Base-by-base conservation (phyloP, 1,140 invertebrate species). In the Papilio glaucus region DNA sequence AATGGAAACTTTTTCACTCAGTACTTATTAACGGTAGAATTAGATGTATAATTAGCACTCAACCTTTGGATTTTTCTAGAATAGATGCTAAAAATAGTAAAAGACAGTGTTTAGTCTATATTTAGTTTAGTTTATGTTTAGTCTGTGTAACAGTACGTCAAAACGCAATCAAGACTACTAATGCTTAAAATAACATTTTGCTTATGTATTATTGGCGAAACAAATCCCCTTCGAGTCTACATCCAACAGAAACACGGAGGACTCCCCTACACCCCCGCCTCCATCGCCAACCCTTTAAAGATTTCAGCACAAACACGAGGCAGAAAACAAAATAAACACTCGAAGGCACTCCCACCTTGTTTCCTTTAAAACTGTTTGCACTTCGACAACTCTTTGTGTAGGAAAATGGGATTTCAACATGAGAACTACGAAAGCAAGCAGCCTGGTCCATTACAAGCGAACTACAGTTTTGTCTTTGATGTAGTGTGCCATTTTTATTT, bases 321-420 rank as follows among this genome's bases (percentile, higher is more conserved):
- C 62, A 49, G 65, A 72, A 72, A 70, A 69, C 72, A 76, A 73
- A 73, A 76, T 76, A 76, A 76, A 76, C 71, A 76, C 69, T 72
- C 72, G 41, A 72, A 71, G 71, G 69, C 71, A 70, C 62, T 61
- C 71, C 65, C 67, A 73, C 67, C 71, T 65, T 67, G 65, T 69
- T 69, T 69, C 67, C 45, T 69, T 69, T 53, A 69, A 37, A 49
- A 69, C 41, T 69, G 67, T 69, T 69, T 69, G 18, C 67, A 69
- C 67, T 53, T 69, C 26, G 41, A 69, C 42, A 9, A 49, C 67
- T 69, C 65, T 68, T 68, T 68, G 65, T 68, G 65, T 68, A 26
- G 65, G 39, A 29, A 68, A 68, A 68, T 68, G 39, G 65, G 42
- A 49, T 69, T 69, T 69, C 8, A 10, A 33, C 65, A 41, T 41